These are phyloP conservation scores for Poecilia latipinna DNA, from an alignment of 2,113 vertebrate genomes.

Conservation along the genomic window DNA sequence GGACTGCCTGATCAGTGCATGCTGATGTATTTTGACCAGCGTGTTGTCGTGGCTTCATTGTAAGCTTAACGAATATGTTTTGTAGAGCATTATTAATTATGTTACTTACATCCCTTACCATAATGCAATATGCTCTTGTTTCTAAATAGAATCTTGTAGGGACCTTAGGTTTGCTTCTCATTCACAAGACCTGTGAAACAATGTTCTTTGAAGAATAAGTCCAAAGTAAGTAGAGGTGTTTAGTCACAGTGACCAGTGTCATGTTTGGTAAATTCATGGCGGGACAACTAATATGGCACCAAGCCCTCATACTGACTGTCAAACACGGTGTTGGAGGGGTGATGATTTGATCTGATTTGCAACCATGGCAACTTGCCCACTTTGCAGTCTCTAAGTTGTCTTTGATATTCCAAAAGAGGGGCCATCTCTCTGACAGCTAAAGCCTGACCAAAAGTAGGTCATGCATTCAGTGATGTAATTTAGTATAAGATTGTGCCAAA, in stretches of 20 bases:
- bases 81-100: not conserved
- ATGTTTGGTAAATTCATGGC: not conserved
- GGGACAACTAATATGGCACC: not conserved
- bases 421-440: not conserved
- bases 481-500: not conserved
- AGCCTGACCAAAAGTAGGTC: not conserved
- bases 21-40: not conserved
- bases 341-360: too few relatives aligned
- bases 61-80: not conserved
- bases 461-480: not conserved
- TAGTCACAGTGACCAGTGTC: not conserved
- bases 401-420: not conserved
- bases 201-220: not conserved
- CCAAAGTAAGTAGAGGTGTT: not conserved
- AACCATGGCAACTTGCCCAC: too few relatives aligned
- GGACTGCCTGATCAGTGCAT: slow-evolving; percentile 5
- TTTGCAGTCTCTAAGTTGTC: not conserved
- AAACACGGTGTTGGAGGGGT: not conserved
- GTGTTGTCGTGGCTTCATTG: not conserved
- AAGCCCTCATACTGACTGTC: not conserved
- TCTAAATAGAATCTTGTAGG: not conserved
- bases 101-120: too few relatives aligned
- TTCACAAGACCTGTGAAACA: not conserved
- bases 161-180: not conserved
- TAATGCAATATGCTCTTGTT: too few relatives aligned